Evolutionary conservation across 2,797 vertebrate species (phyloP), one percentile per base, ranked within the genome.

Genomic region (Xiphophorus birchmanni): DNA sequence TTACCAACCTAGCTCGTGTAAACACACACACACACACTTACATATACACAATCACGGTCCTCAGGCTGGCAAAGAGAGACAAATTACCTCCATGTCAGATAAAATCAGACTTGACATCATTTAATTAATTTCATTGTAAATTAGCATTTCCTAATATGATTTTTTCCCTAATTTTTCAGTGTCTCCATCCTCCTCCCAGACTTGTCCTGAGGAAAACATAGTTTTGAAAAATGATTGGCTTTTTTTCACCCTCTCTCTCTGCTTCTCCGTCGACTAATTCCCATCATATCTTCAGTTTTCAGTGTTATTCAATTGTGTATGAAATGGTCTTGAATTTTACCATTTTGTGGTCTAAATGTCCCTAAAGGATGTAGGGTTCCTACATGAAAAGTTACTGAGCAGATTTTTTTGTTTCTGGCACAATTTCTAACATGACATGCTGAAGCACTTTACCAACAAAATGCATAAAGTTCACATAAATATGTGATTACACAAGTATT

Each of bases 51-150:
- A 42, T 42, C 78, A 73, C 29, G 81, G 92, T 95, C 88, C 85
- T 73, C 76, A 78, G 93, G 91, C 94, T 94, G 93, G 92, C 94
- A 95, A 95, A 96, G 90, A 90, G 89, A 97, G 96, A 97, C 96
- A 96, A 97, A 97, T 97, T 96, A 95, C 96, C 95, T 96, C 89
- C 91, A 95, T 96, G 96, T 96, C 95, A 96, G 96, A 97, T 96
- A 96, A 97, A 97, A 97, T 96, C 96, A 96, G 94, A 94, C 91
- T 81, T 96, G 93, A 95, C 95, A 96, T 97, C 92, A 95, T 96
- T 97, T 97, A 96, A 97, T 97, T 98, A 96, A 97, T 97, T 97
- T 96, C 90, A 84, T 82, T 91, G 84, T 85, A 84, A 90, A 94
- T 93, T 94, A 92, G 91, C 89, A 93, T 95, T 93, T 94, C 82